Evolutionary conservation across 2,113 vertebrate genomes (phyloP), one percentile per base, ranked within the genome.

Genomic region (Gavialis gangeticus): DNA sequence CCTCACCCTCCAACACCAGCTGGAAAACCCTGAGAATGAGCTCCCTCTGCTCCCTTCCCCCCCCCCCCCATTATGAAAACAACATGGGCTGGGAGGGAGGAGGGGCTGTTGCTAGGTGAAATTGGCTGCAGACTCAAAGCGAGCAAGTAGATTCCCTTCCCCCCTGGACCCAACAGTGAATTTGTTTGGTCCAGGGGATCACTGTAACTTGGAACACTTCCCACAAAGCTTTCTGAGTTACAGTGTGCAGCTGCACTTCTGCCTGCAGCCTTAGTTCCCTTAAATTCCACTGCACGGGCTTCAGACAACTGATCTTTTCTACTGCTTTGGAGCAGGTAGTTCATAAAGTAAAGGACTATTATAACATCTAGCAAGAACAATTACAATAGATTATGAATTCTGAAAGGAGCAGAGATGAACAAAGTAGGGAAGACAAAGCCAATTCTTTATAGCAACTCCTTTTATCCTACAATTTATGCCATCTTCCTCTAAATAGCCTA

Each of bases 381-480:
- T 2, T 69, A 12, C 5, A 4, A 5, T 58, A 60, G 71, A 84
- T 18, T 16, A n/a, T 56, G 21, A 46, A 2, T 28, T 56, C 28
- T 78, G 84, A 92, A 89, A 87, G 3, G 6, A 86, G 58, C 83
- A 63, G 37, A 80, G 8, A 81, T 67, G 3, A 62, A 92, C 96
- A 87, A 11, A 1, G 0, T 77, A 87, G 30, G 63, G 22, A 85
- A 24, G 2, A 55, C 14, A 77, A 89, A 84, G 27, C 91, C 79
- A 92, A 84, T 77, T 93, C 30, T 63, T 94, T 75, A 57, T 27
- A 88, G n/a, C 64, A 92, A n/a, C 73, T 85, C 89, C 30, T 76
- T 46, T 92, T 84, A 91, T 91, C 64, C 66, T 92, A 27, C 24
- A 79, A 46, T 82, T 94, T 86, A 88, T 86, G 92, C 87, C 57